These are phyloP conservation scores for Erethizon dorsatum DNA, from an alignment of 2,797 vertebrate species.

Conservation along the genomic window DNA sequence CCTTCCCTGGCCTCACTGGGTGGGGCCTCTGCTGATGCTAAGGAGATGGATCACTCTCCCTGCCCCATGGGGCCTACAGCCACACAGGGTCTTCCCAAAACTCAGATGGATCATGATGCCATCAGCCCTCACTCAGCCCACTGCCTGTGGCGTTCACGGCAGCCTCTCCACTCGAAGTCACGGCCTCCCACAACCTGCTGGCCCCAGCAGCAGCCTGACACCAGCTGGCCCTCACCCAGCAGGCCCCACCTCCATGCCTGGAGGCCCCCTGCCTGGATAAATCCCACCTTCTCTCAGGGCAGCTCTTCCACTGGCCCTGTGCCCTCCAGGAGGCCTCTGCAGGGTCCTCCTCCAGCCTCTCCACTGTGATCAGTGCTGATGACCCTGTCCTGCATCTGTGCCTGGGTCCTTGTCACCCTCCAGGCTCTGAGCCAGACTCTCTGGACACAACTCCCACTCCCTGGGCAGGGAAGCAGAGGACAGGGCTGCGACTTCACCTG, in stretches of 20 bases:
- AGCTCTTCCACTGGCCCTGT: neutral
- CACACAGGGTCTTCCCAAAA: neutral
- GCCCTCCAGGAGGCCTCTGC: neutral
- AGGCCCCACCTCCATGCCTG: neutral
- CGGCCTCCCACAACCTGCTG: too few species aligned
- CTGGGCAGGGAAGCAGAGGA: neutral
- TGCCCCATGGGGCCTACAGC: too few species aligned
- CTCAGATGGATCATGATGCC: neutral
- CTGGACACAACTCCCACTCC: neutral
- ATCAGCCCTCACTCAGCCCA: neutral
- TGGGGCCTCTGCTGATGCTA: neutral
- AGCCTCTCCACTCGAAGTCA: neutral
- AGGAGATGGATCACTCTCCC: neutral
- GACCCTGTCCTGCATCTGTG: neutral
- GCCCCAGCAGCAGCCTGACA: neutral
- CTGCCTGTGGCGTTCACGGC: neutral
- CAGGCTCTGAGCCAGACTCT: neutral
- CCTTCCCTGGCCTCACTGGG: neutral
- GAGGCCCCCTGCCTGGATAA: neutral
- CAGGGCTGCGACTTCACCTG: neutral
- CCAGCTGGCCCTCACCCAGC: neutral
- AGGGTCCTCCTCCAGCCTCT: neutral
- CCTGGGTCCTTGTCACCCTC: neutral
- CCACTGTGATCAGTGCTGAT: too few species aligned
- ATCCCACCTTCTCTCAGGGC: neutral